These are phyloP conservation scores for Acanthiza pusilla DNA, from an alignment of 2,797 vertebrate species.

Conservation along the genomic window DNA sequence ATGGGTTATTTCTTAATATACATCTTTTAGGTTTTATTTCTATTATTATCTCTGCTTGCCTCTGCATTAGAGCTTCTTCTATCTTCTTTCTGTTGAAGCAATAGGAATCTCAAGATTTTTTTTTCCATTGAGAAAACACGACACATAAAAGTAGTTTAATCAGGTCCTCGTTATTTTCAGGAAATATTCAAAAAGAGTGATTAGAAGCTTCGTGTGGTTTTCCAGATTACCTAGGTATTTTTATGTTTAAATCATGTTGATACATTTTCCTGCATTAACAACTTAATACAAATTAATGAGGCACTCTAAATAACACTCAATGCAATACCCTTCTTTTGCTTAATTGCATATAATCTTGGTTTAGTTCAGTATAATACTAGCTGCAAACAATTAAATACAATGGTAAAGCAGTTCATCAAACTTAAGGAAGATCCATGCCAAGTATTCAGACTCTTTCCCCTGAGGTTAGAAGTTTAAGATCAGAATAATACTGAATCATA, in stretches of 20 bases:
- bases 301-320: neutral
- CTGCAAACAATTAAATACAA: constrained; percentile 66
- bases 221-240: constrained; percentile 12
- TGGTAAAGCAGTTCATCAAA: constrained; percentile 59
- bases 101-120: neutral
- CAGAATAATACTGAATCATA: constrained; percentile 39
- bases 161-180: neutral
- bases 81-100: neutral
- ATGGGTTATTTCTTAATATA: neutral
- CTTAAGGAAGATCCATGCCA: constrained; percentile 54
- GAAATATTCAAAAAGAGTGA: neutral
- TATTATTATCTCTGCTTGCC: neutral
- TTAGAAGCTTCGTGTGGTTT: neutral
- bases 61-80: neutral
- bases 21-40: neutral
- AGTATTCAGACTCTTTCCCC: constrained; percentile 29
- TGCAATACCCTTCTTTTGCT: constrained; percentile 20
- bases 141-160: neutral
- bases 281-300: constrained; percentile 61
- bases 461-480: constrained; percentile 17
- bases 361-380: constrained; percentile 51
- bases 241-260: neutral
- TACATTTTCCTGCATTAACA: constrained; percentile 13
- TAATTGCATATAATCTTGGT: constrained; percentile 63
- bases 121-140: neutral